A percentile compares a stretch with the other conserved stretches of the same genome.
Conservation (phyloP, 2,797 vertebrate genomes). For the Oreochromis mossambicus region DNA sequence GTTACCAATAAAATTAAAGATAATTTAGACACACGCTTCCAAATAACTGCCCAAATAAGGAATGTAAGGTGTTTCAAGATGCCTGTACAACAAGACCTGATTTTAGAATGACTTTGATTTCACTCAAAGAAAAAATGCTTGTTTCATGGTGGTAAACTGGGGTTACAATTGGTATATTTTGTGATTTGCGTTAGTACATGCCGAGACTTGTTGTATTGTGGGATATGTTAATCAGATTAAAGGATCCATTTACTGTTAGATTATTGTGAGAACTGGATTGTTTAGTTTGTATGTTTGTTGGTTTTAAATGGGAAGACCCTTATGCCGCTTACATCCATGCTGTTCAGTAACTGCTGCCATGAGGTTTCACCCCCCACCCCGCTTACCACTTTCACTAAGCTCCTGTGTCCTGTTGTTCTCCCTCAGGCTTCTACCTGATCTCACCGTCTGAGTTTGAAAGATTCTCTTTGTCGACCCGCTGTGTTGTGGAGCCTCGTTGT, state of each 20-base stretch:
- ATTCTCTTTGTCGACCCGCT: slow-evolving; percentile 93
- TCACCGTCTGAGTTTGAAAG: slow-evolving; percentile 97
- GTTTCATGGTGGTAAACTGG: neutral
- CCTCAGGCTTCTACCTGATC: slow-evolving; percentile 94
- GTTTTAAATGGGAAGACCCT: neutral
- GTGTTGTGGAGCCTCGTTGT: slow-evolving; percentile 87
- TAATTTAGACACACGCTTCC: neutral
- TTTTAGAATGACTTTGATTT: neutral
- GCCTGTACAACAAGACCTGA: neutral
- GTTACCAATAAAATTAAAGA: neutral
- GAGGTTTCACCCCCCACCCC: neutral
- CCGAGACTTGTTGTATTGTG: neutral
- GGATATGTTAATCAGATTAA: neutral
- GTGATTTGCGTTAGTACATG: neutral
- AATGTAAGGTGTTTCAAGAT: neutral
- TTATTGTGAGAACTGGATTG: neutral
- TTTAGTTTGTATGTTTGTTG: neutral
- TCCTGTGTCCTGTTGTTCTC: neutral
- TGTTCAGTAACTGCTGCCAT: neutral
- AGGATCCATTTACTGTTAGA: neutral
- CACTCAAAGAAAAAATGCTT: neutral
- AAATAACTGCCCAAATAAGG: neutral
- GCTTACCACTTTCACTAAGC: neutral
- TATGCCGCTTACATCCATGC: neutral
- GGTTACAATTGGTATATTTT: neutral